A percentile compares a stretch with the other conserved stretches of the same genome.
Evolutionary conservation across 2,113 vertebrate species (phyloP).

Genomic region (Nyctereutes procyonoides): DNA sequence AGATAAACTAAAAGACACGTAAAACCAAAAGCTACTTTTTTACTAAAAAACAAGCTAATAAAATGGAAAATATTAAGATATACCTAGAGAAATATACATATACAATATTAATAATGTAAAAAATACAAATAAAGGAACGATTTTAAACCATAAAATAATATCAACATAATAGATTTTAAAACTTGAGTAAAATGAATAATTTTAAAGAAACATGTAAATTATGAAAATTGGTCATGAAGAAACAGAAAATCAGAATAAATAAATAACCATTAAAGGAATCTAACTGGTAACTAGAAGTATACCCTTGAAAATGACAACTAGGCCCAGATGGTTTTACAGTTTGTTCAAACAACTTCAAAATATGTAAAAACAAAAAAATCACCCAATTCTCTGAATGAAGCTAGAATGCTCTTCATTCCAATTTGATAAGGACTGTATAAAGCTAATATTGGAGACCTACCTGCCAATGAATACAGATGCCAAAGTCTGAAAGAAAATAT

Average conservation of each 20-base stretch:
- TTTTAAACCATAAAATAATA: slow-evolving; percentile 1
- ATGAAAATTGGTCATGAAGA: not conserved
- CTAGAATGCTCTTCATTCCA: not conserved
- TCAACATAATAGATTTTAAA: slow-evolving; percentile 28
- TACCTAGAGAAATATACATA: not conserved
- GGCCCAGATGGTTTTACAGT: not conserved
- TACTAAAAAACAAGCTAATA: slow-evolving; percentile 22
- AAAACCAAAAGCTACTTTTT: not conserved
- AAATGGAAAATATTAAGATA: not conserved
- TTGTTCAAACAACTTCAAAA: slow-evolving; percentile 36
- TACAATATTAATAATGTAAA: slow-evolving; percentile 21
- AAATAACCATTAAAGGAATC: slow-evolving; percentile 11
- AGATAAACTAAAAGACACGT: not conserved
- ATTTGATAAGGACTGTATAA: not conserved
- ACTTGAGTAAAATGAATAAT: not conserved
- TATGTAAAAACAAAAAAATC: not conserved
- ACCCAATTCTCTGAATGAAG: slow-evolving; percentile 15
- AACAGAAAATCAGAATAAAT: slow-evolving; percentile 40
- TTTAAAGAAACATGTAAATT: slow-evolving; percentile 27
- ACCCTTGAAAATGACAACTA: not conserved
- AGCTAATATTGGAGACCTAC: slow-evolving; percentile 6
- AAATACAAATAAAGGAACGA: not conserved
- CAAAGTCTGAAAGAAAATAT: not conserved
- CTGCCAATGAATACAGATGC: not conserved
- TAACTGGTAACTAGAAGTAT: not conserved